Conservation (phyloP, 2,888 invertebrate genomes). For the Prosapia bicincta region DNA sequence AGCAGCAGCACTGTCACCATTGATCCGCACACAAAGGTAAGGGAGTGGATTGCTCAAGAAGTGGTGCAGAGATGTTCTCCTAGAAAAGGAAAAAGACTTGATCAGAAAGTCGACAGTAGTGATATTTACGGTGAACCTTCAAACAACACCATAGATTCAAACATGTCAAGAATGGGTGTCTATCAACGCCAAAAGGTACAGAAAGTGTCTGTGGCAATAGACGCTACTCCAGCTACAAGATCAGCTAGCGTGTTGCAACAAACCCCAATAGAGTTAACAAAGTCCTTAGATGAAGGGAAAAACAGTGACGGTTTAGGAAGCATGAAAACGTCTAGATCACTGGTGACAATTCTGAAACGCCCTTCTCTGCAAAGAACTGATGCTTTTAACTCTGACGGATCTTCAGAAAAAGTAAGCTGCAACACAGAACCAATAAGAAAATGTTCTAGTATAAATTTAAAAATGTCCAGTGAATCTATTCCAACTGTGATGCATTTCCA, state of each 20-base stretch:
- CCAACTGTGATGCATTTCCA: constrained; percentile 35
- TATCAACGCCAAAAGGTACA: constrained; percentile 29
- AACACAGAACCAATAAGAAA: constrained; percentile 9
- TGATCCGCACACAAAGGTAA: constrained; percentile 81
- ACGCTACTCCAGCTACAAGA: constrained; percentile 72
- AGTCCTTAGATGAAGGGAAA: constrained; percentile 44
- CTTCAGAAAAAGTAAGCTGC: neutral
- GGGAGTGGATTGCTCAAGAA: constrained; percentile 82
- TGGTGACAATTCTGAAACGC: constrained; percentile 30
- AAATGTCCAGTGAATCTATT: constrained; percentile 27
- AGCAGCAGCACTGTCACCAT: constrained; percentile 57
- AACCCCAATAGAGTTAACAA: constrained; percentile 70
- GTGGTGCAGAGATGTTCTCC: constrained; percentile 70
- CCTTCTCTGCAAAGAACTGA: constrained; percentile 35
- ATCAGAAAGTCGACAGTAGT: constrained; percentile 24
- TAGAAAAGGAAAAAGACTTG: constrained; percentile 48
- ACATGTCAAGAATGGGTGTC: constrained; percentile 13
- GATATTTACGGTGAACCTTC: constrained; percentile 24
- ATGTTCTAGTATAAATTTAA: constrained; percentile 32
- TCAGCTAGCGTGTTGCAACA: constrained; percentile 70
- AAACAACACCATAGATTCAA: constrained; percentile 21
- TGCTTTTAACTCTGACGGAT: constrained; percentile 36
- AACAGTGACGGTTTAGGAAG: constrained; percentile 27
- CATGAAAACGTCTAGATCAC: constrained; percentile 32
- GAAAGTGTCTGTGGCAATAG: constrained; percentile 70